Percentiles rank a stretch among this genome's conserved stretches.
phyloP scores from a whole-genome alignment of 2,113 vertebrate genomes.

The Leiothrix lutea region DNA sequence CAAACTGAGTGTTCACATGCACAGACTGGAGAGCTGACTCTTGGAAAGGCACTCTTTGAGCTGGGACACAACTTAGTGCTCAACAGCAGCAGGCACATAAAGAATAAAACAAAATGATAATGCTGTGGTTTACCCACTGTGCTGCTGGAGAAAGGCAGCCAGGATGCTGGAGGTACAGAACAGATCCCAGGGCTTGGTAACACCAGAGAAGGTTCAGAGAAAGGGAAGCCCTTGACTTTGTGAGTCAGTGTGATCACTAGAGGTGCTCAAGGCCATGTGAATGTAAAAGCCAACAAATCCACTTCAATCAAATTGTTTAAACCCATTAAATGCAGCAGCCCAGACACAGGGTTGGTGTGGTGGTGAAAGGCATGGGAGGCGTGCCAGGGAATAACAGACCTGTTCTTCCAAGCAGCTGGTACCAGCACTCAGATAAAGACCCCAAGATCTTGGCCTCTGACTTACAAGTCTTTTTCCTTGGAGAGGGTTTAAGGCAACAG shows the following conservation, averaged over 20 bases:
- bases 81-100: not conserved
- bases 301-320: not conserved
- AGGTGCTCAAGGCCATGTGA: not conserved
- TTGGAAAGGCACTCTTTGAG: not conserved
- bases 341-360: not conserved
- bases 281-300: not conserved
- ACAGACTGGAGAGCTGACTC: not conserved
- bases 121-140: not conserved
- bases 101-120: not conserved
- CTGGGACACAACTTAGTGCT: not conserved
- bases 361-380: not conserved
- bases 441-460: not conserved
- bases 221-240: not conserved
- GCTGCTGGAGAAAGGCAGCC: not conserved
- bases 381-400: not conserved
- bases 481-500: not conserved
- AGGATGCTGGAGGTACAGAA: not conserved
- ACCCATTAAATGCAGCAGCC: not conserved
- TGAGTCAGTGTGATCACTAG: not conserved
- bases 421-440: not conserved
- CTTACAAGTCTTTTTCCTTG: not conserved
- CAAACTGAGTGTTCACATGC: not conserved
- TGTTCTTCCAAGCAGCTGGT: not conserved
- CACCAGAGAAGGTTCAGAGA: not conserved
- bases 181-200: not conserved